These are phyloP conservation scores for Oryzias melastigma DNA, from an alignment of 2,113 vertebrate species.

Conservation along the genomic window DNA sequence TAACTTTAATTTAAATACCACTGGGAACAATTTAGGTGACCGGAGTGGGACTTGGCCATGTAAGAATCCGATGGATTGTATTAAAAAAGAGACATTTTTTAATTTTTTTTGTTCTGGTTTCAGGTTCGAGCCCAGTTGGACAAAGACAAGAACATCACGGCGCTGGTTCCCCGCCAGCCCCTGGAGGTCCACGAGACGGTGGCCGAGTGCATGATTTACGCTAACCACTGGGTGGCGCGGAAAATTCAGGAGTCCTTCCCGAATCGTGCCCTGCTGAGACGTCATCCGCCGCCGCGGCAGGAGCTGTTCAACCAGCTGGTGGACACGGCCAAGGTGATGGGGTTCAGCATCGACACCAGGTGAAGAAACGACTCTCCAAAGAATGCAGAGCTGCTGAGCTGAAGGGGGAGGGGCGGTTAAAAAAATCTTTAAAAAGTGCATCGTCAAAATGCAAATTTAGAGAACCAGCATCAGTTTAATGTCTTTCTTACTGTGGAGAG, in stretches of 20 bases:
- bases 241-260: constrained; percentile 88
- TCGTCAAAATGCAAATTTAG: no score
- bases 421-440: no score
- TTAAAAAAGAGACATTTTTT: no score
- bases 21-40: no score
- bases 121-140: constrained; percentile 87
- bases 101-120: neutral
- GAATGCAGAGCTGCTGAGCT: no score
- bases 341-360: constrained; percentile 89
- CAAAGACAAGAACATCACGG: constrained; percentile 84
- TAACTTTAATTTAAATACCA: no score
- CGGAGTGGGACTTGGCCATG: no score
- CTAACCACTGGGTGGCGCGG: constrained; percentile 97
- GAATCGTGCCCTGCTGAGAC: constrained; percentile 85
- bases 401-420: no score
- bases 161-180: constrained; percentile 88
- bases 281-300: constrained; percentile 87
- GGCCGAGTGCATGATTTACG: constrained; percentile 96
- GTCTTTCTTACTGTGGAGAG: no score
- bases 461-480: no score
- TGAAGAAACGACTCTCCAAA: constrained; percentile 35
- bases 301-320: constrained; percentile 87
- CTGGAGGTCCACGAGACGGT: constrained; percentile 94
- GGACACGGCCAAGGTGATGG: constrained; percentile 82
- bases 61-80: no score